Conservation (phyloP, 2,888 invertebrate genomes). For the Neoscelio sp. region DNA sequence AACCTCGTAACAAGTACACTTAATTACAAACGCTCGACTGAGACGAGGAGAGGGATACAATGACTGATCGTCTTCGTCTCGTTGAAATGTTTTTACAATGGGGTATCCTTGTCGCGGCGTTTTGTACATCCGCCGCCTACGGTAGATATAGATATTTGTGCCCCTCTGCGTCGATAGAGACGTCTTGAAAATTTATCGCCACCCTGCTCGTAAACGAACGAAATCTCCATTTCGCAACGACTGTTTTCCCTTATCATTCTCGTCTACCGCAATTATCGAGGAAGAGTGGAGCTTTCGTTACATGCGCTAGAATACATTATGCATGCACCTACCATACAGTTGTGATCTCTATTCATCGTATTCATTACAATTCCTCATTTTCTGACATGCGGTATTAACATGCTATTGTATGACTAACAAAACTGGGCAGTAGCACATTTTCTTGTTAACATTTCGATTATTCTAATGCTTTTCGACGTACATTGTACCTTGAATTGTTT, state of each 20-base stretch:
- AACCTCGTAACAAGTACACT: constrained; percentile 41
- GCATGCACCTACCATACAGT: constrained; percentile 66
- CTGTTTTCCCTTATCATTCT: constrained; percentile 71
- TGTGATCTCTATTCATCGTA: constrained; percentile 67
- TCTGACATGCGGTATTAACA: constrained; percentile 68
- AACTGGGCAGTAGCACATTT: constrained; percentile 63
- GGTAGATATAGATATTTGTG: constrained; percentile 58
- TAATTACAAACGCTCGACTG: constrained; percentile 55
- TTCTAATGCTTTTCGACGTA: constrained; percentile 25
- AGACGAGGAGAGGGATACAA: too few relatives aligned
- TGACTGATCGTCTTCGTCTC: constrained; percentile 56
- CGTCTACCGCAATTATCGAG: constrained; percentile 69
- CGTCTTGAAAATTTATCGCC: constrained; percentile 75
- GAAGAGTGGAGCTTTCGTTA: constrained; percentile 67
- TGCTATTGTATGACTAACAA: constrained; percentile 67
- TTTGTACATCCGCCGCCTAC: constrained; percentile 46
- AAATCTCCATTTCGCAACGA: constrained; percentile 73
- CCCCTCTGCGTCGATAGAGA: constrained; percentile 69
- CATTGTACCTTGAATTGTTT: too few relatives aligned
- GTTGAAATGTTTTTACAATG: constrained; percentile 22
- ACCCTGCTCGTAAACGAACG: constrained; percentile 71
- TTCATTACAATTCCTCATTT: constrained; percentile 69
- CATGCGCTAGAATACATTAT: constrained; percentile 67
- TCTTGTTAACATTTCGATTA: constrained; percentile 63
- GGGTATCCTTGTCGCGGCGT: constrained; percentile 51